Evolutionary conservation across 2,797 vertebrate genomes (phyloP).

Genomic region (Phaenicophaeus curvirostris): DNA sequence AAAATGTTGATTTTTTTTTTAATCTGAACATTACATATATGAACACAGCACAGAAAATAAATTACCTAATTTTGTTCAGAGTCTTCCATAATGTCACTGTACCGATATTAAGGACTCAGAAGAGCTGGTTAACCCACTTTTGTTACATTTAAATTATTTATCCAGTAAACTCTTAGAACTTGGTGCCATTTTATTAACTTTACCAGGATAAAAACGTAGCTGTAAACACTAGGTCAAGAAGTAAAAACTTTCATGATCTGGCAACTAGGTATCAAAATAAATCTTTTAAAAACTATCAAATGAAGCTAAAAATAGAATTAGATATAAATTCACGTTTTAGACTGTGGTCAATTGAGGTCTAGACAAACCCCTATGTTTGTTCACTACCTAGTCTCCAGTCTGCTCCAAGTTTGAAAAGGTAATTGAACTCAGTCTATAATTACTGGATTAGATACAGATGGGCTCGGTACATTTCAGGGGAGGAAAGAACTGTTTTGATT

Average conservation of each 20-base stretch:
- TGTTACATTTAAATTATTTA: not conserved
- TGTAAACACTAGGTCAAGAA: not conserved
- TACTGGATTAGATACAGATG: conserved; percentile 91
- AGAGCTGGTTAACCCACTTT: not conserved
- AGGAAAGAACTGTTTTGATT: conserved; percentile 85
- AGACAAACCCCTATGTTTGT: conserved; percentile 86
- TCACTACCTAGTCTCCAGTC: conserved; percentile 85
- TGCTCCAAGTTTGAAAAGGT: conserved; percentile 87
- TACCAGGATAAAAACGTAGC: not conserved
- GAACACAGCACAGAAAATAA: not conserved
- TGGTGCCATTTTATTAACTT: not conserved
- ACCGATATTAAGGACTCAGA: not conserved
- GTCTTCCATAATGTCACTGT: not conserved
- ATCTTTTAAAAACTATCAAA: conserved; percentile 74
- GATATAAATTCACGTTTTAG: conserved; percentile 85
- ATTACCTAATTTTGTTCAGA: not conserved
- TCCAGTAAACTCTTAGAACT: not conserved
- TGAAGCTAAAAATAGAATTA: conserved; percentile 79
- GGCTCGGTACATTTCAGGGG: conserved; percentile 83
- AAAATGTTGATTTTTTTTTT: not conserved
- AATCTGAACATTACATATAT: not conserved
- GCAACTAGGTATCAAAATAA: conserved; percentile 71
- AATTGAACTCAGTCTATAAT: conserved; percentile 88
- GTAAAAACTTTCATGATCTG: conserved; percentile 21
- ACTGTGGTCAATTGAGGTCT: conserved; percentile 88